These are phyloP conservation scores for Dryobotodes eremita DNA, from an alignment of 2,888 invertebrate genomes.

Conservation along the genomic window DNA sequence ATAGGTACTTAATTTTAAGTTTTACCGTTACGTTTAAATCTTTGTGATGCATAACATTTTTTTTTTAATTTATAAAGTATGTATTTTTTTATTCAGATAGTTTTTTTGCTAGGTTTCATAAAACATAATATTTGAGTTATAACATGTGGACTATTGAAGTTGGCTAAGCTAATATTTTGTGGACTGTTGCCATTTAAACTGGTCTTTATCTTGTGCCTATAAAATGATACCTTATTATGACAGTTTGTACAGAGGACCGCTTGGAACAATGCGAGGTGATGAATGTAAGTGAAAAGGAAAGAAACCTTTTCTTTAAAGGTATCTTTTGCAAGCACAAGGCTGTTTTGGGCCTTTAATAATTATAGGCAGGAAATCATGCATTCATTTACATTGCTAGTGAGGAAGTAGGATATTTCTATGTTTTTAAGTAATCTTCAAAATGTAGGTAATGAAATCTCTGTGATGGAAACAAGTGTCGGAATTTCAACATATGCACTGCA, in stretches of 20 bases:
- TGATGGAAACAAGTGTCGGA: conserved; percentile 88
- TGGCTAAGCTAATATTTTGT: conserved; percentile 66
- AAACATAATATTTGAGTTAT: conserved; percentile 60
- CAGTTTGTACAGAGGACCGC: conserved; percentile 87
- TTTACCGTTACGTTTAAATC: conserved; percentile 64
- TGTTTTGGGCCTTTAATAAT: conserved; percentile 82
- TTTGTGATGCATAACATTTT: conserved; percentile 62
- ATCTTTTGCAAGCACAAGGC: conserved; percentile 86
- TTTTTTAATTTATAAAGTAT: conserved; percentile 62
- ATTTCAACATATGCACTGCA: conserved; percentile 83
- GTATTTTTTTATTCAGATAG: conserved; percentile 58
- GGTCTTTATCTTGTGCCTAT: conserved; percentile 82
- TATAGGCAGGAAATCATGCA: conserved; percentile 85
- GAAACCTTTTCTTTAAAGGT: conserved; percentile 80
- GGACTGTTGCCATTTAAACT: conserved; percentile 76
- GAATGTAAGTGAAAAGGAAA: conserved; percentile 85
- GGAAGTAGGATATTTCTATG: conserved; percentile 84
- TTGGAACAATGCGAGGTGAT: conserved; percentile 87
- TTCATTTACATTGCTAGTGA: conserved; percentile 86
- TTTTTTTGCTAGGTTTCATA: conserved; percentile 64
- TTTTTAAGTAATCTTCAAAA: conserved; percentile 85
- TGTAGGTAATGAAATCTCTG: conserved; percentile 88
- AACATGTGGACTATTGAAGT: conserved; percentile 53
- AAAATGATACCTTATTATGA: conserved; percentile 82
- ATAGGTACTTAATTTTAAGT: conserved; percentile 69